Base-by-base conservation (phyloP, 2,113 vertebrate species). In the Synchiropus splendidus region DNA sequence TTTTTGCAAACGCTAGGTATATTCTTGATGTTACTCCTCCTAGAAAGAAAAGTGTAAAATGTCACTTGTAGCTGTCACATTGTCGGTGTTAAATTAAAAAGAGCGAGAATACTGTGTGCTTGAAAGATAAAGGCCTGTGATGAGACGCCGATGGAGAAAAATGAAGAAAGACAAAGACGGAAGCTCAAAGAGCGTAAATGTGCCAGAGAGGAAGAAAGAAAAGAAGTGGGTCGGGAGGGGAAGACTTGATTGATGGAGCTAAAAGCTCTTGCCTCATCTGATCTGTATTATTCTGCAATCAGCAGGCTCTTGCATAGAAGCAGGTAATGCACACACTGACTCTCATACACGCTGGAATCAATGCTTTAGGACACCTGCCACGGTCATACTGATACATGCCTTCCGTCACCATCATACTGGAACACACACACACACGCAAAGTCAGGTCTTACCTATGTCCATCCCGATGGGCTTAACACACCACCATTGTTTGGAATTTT, bases 221-320 rank as follows among this genome's bases (percentile, higher is more conserved):
- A 35, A 49, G 46, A 42, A 36, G 17, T 42, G 40, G 27, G 10
- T 15, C 32, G 6, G 32, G 38, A 48, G 49, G 45, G 56, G 40
- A 36, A 57, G 46, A 65, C 55, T 74, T 79, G 76, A 82, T 76
- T 78, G 79, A 82, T 79, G 77, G 68, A 75, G 74, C 68, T 64
- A 75, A 76, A 79, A 78, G 79, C 74, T 82, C 72, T 79, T 82
- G 74, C 77, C 79, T 78, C 79, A 79, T 81, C 76, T 79, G 76
- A 79, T 79, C 67, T 81, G 70, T 72, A 76, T 79, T 78, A 78
- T 64, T 61, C 48, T 59, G 70, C 72, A 79, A 76, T 76, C 79
- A 79, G 59, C 51, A 49, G 36, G 46, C 56, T 54, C 63, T 35
- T 51, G 36, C 10, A 37, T 39, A 18, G 30, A 42, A n/a, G n/a